Percentiles rank a stretch among this genome's conserved stretches.
Evolutionary conservation across 1,140 invertebrate genomes (phyloP).

Genomic region (Zaprionus capensis): DNA sequence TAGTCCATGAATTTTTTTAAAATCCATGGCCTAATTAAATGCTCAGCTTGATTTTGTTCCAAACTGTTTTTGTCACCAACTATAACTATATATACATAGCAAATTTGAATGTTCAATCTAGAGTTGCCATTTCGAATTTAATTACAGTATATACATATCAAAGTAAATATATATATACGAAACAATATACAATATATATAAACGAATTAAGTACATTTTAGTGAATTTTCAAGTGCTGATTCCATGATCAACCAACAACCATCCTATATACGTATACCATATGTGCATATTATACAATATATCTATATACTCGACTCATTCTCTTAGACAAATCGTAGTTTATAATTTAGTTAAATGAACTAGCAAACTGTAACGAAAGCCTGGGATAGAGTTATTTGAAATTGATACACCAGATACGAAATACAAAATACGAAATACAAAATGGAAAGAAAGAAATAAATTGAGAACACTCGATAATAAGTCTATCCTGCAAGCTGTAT

Average conservation of each 20-base stretch:
- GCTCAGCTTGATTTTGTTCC: slow-evolving; percentile 61
- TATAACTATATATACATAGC: slow-evolving; percentile 53
- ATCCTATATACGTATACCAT: slow-evolving; percentile 32
- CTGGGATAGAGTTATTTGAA: slow-evolving; percentile 53
- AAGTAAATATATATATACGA: slow-evolving; percentile 22
- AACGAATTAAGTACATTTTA: slow-evolving; percentile 71
- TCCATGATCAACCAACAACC: slow-evolving; percentile 56
- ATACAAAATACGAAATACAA: slow-evolving; percentile 4
- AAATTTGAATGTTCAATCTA: slow-evolving; percentile 79
- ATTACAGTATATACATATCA: slow-evolving; percentile 38
- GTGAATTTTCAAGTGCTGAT: slow-evolving; percentile 83
- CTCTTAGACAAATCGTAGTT: slow-evolving; percentile 72
- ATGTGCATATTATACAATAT: slow-evolving; percentile 34
- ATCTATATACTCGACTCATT: slow-evolving; percentile 49
- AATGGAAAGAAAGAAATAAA: slow-evolving; percentile 4
- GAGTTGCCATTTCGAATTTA: slow-evolving; percentile 68
- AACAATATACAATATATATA: slow-evolving; percentile 32
- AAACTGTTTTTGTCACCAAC: slow-evolving; percentile 54
- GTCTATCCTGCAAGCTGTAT: slow-evolving; percentile 42
- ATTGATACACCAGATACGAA: slow-evolving; percentile 1
- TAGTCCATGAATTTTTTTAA: no score
- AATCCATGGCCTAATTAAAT: no score
- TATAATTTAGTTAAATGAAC: slow-evolving; percentile 61
- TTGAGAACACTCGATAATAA: slow-evolving; percentile 29
- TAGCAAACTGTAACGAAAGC: slow-evolving; percentile 42